Evolutionary conservation across 2,888 invertebrate genomes (phyloP).

Genomic region (Melanotus villosus): DNA sequence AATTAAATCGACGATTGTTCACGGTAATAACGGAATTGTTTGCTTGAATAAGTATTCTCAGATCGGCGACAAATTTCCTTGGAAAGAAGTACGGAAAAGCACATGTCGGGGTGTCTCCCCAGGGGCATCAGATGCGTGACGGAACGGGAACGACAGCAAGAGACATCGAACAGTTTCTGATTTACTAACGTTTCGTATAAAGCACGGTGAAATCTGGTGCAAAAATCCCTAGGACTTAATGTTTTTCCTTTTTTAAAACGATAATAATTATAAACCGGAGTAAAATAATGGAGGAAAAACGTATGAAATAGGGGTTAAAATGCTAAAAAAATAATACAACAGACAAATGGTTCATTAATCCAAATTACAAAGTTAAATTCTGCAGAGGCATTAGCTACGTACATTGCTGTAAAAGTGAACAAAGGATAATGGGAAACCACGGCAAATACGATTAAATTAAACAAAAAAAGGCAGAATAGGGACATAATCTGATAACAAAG

Average conservation of each 20-base stretch:
- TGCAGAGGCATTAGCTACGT: constrained; percentile 7
- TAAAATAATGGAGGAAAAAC: background rate
- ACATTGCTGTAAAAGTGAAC: constrained; percentile 14
- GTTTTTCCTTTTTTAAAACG: background rate
- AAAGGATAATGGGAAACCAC: constrained; percentile 16
- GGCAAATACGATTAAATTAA: constrained; percentile 12
- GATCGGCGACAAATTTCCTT: background rate
- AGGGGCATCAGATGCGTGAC: constrained; percentile 27
- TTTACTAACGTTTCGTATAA: constrained; percentile 22
- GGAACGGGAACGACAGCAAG: constrained; percentile 23
- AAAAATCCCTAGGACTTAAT: background rate
- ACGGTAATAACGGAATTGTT: background rate
- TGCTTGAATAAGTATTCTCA: background rate
- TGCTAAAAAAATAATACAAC: constrained; percentile 8
- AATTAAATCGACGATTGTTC: background rate
- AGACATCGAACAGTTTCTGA: constrained; percentile 20
- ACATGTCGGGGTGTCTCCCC: constrained; percentile 19
- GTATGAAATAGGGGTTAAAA: background rate
- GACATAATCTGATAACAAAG: constrained; percentile 18
- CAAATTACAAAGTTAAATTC: constrained; percentile 18
- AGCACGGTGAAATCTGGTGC: background rate
- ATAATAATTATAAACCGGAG: background rate
- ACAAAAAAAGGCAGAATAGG: background rate
- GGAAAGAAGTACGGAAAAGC: constrained; percentile 18
- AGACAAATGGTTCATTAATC: constrained; percentile 13